These are phyloP conservation scores for Physella acuta DNA, from an alignment of 1,140 invertebrate genomes.

Conservation along the genomic window DNA sequence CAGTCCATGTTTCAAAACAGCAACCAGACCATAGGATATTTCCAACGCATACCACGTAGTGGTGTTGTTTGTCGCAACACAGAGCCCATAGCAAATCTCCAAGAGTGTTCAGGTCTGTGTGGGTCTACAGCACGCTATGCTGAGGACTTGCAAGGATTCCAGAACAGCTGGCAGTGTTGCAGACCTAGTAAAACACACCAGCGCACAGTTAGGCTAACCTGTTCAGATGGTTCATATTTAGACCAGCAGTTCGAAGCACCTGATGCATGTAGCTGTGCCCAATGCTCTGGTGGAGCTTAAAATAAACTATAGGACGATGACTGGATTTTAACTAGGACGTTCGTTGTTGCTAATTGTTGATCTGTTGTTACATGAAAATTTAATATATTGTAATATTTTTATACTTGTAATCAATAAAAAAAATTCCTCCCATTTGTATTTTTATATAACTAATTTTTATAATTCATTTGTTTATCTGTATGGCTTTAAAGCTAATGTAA, in stretches of 20 bases:
- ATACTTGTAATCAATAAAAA: too few species aligned
- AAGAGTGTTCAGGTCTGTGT: constrained; percentile 6
- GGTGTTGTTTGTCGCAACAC: constrained; percentile 5
- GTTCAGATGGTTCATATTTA: constrained; percentile 12
- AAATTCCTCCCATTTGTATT: too few species aligned
- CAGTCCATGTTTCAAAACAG: background rate
- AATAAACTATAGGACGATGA: too few species aligned
- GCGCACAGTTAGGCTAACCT: background rate
- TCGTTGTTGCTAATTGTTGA: too few species aligned
- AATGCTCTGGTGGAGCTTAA: too few species aligned
- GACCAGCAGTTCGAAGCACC: background rate
- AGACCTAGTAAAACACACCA: background rate
- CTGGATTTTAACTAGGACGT: too few species aligned
- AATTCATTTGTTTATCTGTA: too few species aligned
- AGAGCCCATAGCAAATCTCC: background rate
- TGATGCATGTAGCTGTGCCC: background rate
- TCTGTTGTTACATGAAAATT: too few species aligned
- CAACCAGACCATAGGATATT: constrained; percentile 1
- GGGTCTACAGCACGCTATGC: background rate
- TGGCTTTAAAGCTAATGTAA: too few species aligned
- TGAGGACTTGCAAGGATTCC: background rate
- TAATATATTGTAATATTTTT: too few species aligned
- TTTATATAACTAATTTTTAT: too few species aligned
- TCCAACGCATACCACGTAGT: background rate
- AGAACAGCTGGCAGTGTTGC: background rate